Evolutionary conservation across 2,888 invertebrate genomes (phyloP), one percentile per base, ranked within the genome.

Genomic region (Halocaridina rubra): DNA sequence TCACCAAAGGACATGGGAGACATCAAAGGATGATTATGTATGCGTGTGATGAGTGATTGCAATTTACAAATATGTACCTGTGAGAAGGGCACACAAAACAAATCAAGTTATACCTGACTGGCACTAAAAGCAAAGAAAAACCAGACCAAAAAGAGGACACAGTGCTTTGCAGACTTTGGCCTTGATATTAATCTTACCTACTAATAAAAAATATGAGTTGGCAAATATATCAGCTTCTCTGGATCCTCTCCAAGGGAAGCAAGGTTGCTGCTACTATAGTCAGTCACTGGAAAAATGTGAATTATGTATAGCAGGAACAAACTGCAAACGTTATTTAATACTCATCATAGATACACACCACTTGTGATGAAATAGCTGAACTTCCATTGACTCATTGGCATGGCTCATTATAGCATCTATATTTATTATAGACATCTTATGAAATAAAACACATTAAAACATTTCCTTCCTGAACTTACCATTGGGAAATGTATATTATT

Each of bases 1-100:
- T 67, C 69, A 72, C 72, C 67, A 80, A 80, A 61, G 80, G 53
- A 72, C 29, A n/a, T n/a, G n/a, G n/a, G n/a, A n/a, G n/a, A n/a
- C n/a, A n/a, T n/a, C n/a, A n/a, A n/a, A n/a, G n/a, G 27, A 16
- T 72, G 59, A 72, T 24, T 22, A 22, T 33, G 59, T 32, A 80
- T 32, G 33, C 72, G 19, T 16, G 53, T 57, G 33, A 59, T 19
- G 13, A n/a, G n/a, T n/a, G n/a, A n/a, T n/a, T n/a, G n/a, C n/a
- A n/a, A n/a, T n/a, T n/a, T n/a, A n/a, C n/a, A n/a, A n/a, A n/a
- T n/a, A n/a, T 64, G 67, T 64, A 39, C 64, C 75, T 59, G 24
- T 53, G 3, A 53, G 7, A 19, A 30, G 67, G 39, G 64, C 81
- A 69, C 81, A 46, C 53, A 19, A 74, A 64, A 53, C 16, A 53